Evolutionary conservation across 2,113 vertebrate genomes (phyloP).

Genomic region (Nymphicus hollandicus): DNA sequence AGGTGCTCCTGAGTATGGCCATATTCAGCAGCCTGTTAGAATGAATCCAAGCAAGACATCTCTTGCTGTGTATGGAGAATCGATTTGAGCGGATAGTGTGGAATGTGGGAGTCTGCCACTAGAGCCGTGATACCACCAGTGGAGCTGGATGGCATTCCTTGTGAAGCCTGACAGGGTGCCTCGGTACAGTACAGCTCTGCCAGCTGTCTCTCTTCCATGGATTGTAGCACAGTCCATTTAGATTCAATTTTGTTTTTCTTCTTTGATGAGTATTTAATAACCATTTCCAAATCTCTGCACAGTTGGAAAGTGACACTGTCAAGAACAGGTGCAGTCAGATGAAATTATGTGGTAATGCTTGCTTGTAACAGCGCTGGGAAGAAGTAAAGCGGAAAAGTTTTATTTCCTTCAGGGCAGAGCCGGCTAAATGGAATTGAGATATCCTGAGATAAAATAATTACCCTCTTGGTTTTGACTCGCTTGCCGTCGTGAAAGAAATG

Average conservation of each 20-base stretch:
- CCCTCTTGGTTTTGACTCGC: not conserved
- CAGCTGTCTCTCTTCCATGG: slow-evolving; percentile 52
- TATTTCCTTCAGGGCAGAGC: not conserved
- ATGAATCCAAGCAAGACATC: not conserved
- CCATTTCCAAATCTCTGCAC: slow-evolving; percentile 54
- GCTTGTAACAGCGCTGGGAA: slow-evolving; percentile 6
- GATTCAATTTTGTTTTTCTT: slow-evolving; percentile 61
- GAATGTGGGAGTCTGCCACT: not conserved
- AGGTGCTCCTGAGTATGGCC: not conserved
- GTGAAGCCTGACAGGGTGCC: not conserved
- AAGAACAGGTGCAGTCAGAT: slow-evolving; percentile 58
- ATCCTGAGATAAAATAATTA: slow-evolving; percentile 1
- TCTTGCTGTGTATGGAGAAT: not conserved
- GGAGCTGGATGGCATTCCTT: not conserved
- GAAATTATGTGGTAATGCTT: slow-evolving; percentile 34
- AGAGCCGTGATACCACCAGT: not conserved
- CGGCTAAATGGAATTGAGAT: not conserved
- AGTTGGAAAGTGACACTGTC: slow-evolving; percentile 57
- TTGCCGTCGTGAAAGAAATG: not conserved
- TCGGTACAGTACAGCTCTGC: not conserved
- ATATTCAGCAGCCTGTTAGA: not conserved
- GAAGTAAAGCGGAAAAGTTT: not conserved
- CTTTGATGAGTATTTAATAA: slow-evolving; percentile 68
- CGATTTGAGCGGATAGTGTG: not conserved
- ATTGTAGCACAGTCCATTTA: slow-evolving; percentile 36